Base-by-base conservation (phyloP, 35 echinoderm and acorn worm species). In the Eucidaris tribuloides region DNA sequence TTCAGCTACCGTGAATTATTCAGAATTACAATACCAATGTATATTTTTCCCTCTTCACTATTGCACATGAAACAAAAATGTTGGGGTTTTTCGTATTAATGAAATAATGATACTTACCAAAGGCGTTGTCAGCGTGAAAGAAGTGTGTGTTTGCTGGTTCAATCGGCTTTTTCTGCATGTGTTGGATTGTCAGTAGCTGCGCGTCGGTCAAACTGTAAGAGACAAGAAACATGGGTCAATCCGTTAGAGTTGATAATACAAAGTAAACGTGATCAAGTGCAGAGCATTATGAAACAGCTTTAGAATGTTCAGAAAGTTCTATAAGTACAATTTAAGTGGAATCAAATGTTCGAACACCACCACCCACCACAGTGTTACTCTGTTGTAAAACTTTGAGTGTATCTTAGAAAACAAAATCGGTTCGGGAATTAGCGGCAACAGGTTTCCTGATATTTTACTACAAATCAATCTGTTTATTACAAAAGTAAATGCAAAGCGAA, bases 161-260 rank as follows among this genome's bases (percentile, higher is more conserved):
- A 1, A 87, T 24, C 4, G 96, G 90, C 49, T 99, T 99, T 37
- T 81, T 84, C 37, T 90, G 62, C 96, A 99, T 99, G 19, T 93
- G 89, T 13, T 90, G 20, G 45, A 93, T 99, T 6, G 86, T 93
- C 23, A 89, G 62, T 41, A 99, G 43, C 42, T 99, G 96, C 22
- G 96, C 90, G 79, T 99, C 87, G 35, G 96, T 90, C 71, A 92
- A 90, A 50, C 96, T 97, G 82, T 14, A 87, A 45, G 11, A 15
- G 19, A 81, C 42, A 83, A 40, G 24, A 77, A 77, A 20, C 20
- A 79, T 37, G 20, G 35, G 46, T 36, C 37, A 64, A 40, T 38
- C 42, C 31, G 18, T 20, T 25, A 4, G 5, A 23, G 5, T 23
- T 3, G 45, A 11, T 5, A 79, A 49, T 40, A 49, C 23, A 5